Evolutionary conservation across 2,113 vertebrate species (phyloP), one percentile per base, ranked within the genome.

Genomic region (Oreochromis tanganicae): DNA sequence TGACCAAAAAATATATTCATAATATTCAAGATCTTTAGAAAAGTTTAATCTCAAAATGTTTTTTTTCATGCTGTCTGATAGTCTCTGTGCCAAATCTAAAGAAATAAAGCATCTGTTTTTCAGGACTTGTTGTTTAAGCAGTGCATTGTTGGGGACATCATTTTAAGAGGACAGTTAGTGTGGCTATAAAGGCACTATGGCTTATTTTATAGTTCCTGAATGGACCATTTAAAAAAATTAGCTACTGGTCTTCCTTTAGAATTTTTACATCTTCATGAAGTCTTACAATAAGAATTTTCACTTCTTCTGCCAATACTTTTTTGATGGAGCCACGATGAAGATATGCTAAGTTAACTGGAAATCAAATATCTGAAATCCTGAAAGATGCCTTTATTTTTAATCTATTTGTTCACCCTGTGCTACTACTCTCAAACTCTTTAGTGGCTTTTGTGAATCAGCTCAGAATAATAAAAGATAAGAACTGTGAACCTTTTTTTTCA

Each of bases 281-380:
- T 71, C n/a, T 43, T 21, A 43, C 12, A 43, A 43, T 24, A 71
- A 14, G 36, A 24, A 21, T 43, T 43, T 71, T 71, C n/a, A 9
- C 7, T 24, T n/a, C 19, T n/a, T 24, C 38, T 71, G 66, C 1
- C 34, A 68, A 21, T 17, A 7, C 5, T 21, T 68, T 36, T 16
- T 71, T 0, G 3, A 46, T 0, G 13, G 38, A 16, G 63, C 29
- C 29, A 61, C 1, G 2, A 11, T 61, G 29, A 10, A 0, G 9
- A 34, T 34, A 61, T 34, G 16, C 9, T 61, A 61, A 5, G 12
- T 73, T 73, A 17, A 43, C 68, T 27, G 68, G 38, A 73, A 73
- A 73, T 73, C 21, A 73, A 24, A 43, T 46, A 27, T 73, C 41
- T 46, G 8, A 46, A 0, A 46, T 73, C 41, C 4, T 14, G 8